Conservation (phyloP, 2,888 invertebrate species). For the Torymus auratus region DNA sequence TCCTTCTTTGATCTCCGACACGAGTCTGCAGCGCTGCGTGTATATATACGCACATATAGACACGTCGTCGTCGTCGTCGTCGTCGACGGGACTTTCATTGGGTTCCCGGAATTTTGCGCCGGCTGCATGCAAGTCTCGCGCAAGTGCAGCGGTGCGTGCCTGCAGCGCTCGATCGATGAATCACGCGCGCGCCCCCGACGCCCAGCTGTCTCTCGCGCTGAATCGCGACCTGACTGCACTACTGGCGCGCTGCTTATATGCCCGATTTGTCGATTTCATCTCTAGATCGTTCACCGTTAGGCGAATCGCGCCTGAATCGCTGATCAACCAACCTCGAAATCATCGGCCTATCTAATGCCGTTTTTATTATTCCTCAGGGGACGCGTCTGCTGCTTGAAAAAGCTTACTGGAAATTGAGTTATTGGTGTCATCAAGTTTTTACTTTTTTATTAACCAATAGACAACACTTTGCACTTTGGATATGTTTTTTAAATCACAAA, state of each 20-base stretch:
- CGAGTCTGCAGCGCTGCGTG: too few relatives aligned
- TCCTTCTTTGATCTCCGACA: background rate
- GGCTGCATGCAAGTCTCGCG: conserved; percentile 38
- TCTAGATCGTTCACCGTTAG: background rate
- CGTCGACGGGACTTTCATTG: conserved; percentile 10
- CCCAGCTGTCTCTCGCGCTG: conserved; percentile 40
- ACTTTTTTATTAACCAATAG: too few relatives aligned
- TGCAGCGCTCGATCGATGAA: conserved; percentile 40
- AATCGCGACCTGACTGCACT: conserved; percentile 21
- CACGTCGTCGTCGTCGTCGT: background rate
- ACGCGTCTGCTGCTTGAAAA: too few relatives aligned
- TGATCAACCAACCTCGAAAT: conserved; percentile 7
- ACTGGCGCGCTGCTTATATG: background rate
- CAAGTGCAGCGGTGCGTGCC: conserved; percentile 6
- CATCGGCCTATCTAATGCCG: too few relatives aligned
- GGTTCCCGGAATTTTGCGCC: conserved; percentile 35
- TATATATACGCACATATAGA: too few relatives aligned
- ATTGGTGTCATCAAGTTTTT: too few relatives aligned
- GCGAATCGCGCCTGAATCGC: conserved; percentile 3
- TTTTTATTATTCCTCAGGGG: too few relatives aligned
- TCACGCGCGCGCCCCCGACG: conserved; percentile 32
- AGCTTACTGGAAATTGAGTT: too few relatives aligned
- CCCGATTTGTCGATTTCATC: conserved; percentile 11
- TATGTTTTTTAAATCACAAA: too few relatives aligned
- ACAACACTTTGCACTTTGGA: too few relatives aligned